Evolutionary conservation across 2,888 invertebrate species (phyloP).

Genomic region (Piscicola geometra): DNA sequence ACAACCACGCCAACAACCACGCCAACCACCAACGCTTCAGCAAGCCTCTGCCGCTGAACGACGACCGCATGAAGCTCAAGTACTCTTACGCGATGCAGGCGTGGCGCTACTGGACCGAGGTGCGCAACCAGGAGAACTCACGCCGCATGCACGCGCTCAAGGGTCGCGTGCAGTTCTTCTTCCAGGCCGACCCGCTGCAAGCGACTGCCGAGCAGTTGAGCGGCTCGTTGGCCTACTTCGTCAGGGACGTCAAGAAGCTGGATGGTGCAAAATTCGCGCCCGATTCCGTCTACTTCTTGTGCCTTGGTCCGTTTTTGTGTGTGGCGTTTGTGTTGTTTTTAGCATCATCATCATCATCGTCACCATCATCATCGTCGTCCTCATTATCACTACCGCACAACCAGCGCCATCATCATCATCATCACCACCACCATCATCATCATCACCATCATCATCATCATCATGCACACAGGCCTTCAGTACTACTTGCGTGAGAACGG

Average conservation of each 20-base stretch:
- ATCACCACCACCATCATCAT: constrained; percentile 33
- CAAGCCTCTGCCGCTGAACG: constrained; percentile 26
- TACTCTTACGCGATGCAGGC: constrained; percentile 34
- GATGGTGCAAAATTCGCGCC: constrained; percentile 32
- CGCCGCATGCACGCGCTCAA: constrained; percentile 3
- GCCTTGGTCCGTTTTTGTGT: constrained; percentile 23
- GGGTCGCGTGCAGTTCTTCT: constrained; percentile 18
- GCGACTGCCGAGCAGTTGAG: constrained; percentile 18
- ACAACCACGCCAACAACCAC: not conserved
- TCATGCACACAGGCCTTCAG: constrained; percentile 52
- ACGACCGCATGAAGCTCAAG: constrained; percentile 31
- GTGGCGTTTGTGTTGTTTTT: no score
- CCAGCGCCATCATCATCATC: constrained; percentile 30
- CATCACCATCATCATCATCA: constrained; percentile 34
- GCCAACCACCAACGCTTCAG: no score
- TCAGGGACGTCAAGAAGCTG: constrained; percentile 32
- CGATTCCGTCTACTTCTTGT: constrained; percentile 32
- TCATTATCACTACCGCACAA: constrained; percentile 16
- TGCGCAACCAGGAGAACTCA: constrained; percentile 28
- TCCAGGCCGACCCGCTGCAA: constrained; percentile 29
- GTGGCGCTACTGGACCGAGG: constrained; percentile 32
- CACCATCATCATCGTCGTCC: not conserved
- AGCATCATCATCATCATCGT: no score
- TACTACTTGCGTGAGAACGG: constrained; percentile 89
- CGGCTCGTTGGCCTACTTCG: constrained; percentile 27